Base-by-base conservation (phyloP, 1,140 invertebrate species). In the Zaprionus vittiger region DNA sequence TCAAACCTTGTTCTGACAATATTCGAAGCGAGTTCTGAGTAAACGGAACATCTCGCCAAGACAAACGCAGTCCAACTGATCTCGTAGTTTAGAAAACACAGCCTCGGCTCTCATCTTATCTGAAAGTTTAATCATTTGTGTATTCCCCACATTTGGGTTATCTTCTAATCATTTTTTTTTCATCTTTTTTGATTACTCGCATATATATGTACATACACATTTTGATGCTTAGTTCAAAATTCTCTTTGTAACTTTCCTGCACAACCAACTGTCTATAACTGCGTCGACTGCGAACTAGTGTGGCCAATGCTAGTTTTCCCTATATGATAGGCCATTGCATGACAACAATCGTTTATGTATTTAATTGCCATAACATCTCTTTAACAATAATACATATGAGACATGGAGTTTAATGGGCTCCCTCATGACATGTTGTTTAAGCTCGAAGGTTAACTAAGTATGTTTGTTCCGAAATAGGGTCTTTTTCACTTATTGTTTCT, bases 1-100 rank as follows among this genome's bases (percentile, higher is more conserved):
- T 26, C 41, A 59, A 28, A 68, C 65, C 65, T 68, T 59, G 20
- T 68, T 49, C 55, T 47, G 55, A 44, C 26, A 59, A 41, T 28
- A 67, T 20, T 67, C 54, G 28, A 67, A 59, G n/a, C 17, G 20
- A 47, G 26, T 34, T 59, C 61, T n/a, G 54, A 72, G 56, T 47
- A 26, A 20, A 17, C 69, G 69, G 4, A 72, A 72, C 28, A 72
- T 72, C 28, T 72, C 52, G 14, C n/a, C 61, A 31, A 72, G 52
- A 24, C 61, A 38, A 24, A 7, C 5, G 20, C 37, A 65, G 20
- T 24, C 44, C 24, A 72, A 72, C 69, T 72, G 61, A 65, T 65
- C 61, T 57, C 38, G 34, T 20, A 57, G 54, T 26, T 56, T 64
- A 6, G 26, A 34, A 37, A 55, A 34, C 9, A 22, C 24, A 41